Conservation (phyloP, 2,113 vertebrate genomes). For the Pelodiscus sinensis region DNA sequence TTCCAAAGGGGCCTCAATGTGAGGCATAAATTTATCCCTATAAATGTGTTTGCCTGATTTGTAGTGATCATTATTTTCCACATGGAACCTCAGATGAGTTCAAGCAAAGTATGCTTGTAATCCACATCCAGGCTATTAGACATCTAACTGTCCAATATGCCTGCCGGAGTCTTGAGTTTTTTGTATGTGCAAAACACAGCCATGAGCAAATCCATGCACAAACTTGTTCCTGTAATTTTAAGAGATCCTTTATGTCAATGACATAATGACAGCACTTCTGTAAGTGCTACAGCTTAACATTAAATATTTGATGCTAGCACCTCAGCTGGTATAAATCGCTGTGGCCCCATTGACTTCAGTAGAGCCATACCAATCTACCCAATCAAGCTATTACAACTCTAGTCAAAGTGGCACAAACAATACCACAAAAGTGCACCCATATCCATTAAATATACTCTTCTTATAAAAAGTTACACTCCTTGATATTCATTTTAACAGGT, state of each 20-base stretch:
- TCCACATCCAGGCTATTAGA: not conserved
- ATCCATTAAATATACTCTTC: not conserved
- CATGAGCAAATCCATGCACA: not conserved
- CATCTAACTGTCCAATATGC: slow-evolving; percentile 12
- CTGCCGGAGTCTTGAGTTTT: slow-evolving; percentile 22
- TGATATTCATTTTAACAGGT: not conserved
- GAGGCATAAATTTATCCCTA: rapidly evolving
- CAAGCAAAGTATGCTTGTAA: not conserved
- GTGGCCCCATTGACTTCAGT: not conserved
- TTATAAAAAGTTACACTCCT: not conserved
- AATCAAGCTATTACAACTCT: rapidly evolving
- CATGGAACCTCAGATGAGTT: not conserved
- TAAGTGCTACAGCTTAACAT: not conserved
- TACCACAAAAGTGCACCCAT: rapidly evolving
- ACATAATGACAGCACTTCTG: not conserved
- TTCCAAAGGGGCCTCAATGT: not conserved
- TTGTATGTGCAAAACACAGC: not conserved
- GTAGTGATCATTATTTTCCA: not conserved
- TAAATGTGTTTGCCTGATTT: not conserved
- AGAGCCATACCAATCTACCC: not conserved
- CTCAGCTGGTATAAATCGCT: not conserved
- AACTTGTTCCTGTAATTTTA: not conserved
- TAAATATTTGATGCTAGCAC: not conserved
- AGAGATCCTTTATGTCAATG: not conserved
- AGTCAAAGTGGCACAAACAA: not conserved